Base-by-base conservation (phyloP, 2,888 invertebrate species). In the Chelonus formosanus region DNA sequence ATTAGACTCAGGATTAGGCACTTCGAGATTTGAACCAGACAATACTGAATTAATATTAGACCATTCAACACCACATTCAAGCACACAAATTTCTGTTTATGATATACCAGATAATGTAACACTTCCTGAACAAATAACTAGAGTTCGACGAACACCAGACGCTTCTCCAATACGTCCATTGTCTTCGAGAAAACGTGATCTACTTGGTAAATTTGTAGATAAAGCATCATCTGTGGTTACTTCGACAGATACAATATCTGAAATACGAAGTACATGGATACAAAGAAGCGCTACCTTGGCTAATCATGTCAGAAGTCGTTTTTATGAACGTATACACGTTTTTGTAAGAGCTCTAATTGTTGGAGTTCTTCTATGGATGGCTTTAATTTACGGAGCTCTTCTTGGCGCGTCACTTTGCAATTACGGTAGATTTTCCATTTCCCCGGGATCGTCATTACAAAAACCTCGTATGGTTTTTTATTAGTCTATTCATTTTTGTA, bases 331-430 rank as follows among this genome's bases (percentile, higher is more conserved):
- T 20, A 64, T 58, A 45, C 67, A 65, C 54, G 47, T 70, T 7
- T 45, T 75, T 36, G 40, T 75, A 8, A 59, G 60, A 40, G 69
- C 71, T 7, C 32, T 70, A 5, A 64, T 68, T n/a, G 68, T 76
- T 35, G 76, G 71, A 34, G 63, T 76, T 20, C 65, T 80, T 40
- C 63, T 74, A 8, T 64, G 75, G 65, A 62, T 74, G 50, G 68
- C 72, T 31, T 57, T 78, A 7, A 63, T 79, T 3, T 75, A 75
- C 48, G 74, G 76, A 7, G 71, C 75, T 45, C 67, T 76, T 36
- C 71, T 80, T 43, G 78, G 76, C 32, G 76, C 73, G 32, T 71
- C 76, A 8, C 58, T 76, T 20, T 80, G 80, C 40, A 68, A 68
- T 20, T 71, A 65, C 43, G 74, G 75, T 20, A 72, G 69, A 55